A percentile compares a stretch with the other conserved stretches of the same genome.
phyloP scores from a whole-genome alignment of 2,797 vertebrate species.

The Thunnus albacares region DNA sequence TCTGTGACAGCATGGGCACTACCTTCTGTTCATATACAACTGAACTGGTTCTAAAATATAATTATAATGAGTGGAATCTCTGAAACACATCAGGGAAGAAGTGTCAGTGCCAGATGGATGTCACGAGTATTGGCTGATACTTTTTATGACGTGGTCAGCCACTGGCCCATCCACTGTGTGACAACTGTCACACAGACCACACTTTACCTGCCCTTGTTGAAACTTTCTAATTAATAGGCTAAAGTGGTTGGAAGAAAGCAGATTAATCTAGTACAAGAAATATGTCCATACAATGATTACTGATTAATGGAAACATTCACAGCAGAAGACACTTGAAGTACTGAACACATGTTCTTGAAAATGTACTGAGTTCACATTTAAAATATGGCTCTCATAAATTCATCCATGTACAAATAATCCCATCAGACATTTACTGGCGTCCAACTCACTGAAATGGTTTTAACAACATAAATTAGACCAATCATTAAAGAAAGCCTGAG shows the following conservation, averaged over 20 bases:
- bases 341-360: background rate
- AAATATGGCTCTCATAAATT: slow-evolving; percentile 2
- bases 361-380: background rate
- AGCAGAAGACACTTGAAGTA: background rate
- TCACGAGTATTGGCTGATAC: slow-evolving; percentile 32
- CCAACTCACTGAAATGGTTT: slow-evolving; percentile 6
- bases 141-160: slow-evolving; percentile 38
- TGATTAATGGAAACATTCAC: background rate
- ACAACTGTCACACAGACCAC: slow-evolving; percentile 8
- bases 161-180: slow-evolving; percentile 36
- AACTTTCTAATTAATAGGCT: slow-evolving; percentile 23
- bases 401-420: slow-evolving; percentile 5
- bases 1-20: slow-evolving; percentile 30
- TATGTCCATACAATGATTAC: background rate
- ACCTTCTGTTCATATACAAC: slow-evolving; percentile 60
- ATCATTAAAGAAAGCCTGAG: slow-evolving; percentile 13
- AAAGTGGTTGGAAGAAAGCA: background rate
- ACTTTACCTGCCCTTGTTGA: slow-evolving; percentile 14
- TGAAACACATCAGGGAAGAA: slow-evolving; percentile 30
- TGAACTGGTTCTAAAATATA: slow-evolving; percentile 36
- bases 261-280: slow-evolving; percentile 4
- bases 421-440: background rate
- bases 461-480: background rate
- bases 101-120: slow-evolving; percentile 55
- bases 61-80: slow-evolving; percentile 46